Conservation (phyloP, 2,888 invertebrate species). For the Thymelicus lineola region DNA sequence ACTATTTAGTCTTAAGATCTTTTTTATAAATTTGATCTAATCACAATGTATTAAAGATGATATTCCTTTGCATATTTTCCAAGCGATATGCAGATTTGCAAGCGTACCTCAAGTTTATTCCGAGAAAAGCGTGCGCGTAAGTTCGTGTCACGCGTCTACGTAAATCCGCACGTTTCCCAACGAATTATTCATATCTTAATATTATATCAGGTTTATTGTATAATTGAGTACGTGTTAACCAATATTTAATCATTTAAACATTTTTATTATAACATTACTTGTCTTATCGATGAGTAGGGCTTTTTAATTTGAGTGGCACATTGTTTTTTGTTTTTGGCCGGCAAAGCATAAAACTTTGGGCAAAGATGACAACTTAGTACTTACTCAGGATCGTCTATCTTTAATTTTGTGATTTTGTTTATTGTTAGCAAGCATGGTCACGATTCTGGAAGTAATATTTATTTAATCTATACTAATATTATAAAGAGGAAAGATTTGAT, state of each 20-base stretch:
- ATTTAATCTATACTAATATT: too few species aligned
- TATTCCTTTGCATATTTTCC: slow-evolving; percentile 1
- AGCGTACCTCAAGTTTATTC: slow-evolving; percentile 25
- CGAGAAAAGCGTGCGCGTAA: slow-evolving; percentile 24
- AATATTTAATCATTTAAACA: neutral
- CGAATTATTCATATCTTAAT: slow-evolving; percentile 23
- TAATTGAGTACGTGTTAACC: slow-evolving; percentile 3
- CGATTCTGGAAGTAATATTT: too few species aligned
- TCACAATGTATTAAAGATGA: slow-evolving; percentile 7
- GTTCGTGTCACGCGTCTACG: slow-evolving; percentile 19
- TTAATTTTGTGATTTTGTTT: too few species aligned
- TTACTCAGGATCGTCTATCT: too few species aligned
- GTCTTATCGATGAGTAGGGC: too few species aligned
- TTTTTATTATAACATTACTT: too few species aligned
- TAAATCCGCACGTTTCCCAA: slow-evolving; percentile 14
- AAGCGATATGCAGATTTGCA: slow-evolving; percentile 2
- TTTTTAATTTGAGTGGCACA: too few species aligned
- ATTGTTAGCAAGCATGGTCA: too few species aligned
- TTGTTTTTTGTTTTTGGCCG: too few species aligned
- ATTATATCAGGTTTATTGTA: slow-evolving; percentile 18
- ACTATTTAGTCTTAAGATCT: slow-evolving; percentile 26
- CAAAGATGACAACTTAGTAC: too few species aligned
- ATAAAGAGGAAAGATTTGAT: too few species aligned
- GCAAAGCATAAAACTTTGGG: too few species aligned
- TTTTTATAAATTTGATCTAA: slow-evolving; percentile 3